phyloP scores from a whole-genome alignment of 2,888 invertebrate species.

The Hyalella azteca region DNA sequence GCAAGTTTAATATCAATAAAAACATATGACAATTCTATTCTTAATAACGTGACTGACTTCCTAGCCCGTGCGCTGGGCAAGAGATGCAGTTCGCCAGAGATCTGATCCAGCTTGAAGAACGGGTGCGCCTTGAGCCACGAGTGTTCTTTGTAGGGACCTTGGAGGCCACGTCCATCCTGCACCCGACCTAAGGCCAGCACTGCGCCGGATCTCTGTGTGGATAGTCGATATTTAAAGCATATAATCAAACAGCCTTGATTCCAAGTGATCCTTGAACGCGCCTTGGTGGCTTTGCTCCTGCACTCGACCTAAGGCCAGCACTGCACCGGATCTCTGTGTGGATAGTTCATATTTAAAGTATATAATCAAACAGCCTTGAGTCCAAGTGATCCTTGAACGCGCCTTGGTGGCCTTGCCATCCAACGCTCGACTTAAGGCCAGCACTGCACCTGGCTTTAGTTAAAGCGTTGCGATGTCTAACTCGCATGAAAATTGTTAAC shows the following conservation, averaged over 20 bases:
- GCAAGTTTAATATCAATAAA: too few species aligned
- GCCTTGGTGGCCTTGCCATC: background rate
- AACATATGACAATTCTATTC: too few species aligned
- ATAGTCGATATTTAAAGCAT: too few species aligned
- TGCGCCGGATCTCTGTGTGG: background rate
- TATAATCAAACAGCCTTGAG: too few species aligned
- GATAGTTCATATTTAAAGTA: too few species aligned
- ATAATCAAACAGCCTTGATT: too few species aligned
- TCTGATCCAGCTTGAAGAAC: conserved; percentile 19
- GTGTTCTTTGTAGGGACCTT: background rate
- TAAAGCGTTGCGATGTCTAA: too few species aligned
- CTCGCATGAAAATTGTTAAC: too few species aligned
- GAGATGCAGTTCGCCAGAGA: background rate
- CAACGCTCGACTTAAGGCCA: background rate
- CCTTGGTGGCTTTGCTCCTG: background rate
- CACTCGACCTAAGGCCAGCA: background rate
- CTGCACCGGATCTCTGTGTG: background rate
- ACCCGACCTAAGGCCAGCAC: background rate
- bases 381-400: background rate
- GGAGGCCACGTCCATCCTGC: background rate
- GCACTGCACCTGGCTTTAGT: background rate
- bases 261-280: background rate
- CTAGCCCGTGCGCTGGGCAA: background rate
- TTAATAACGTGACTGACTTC: background rate
- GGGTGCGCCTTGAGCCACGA: conserved; percentile 31